Evolutionary conservation across 2,888 invertebrate genomes (phyloP), one percentile per base, ranked within the genome.

Genomic region (Sesamia inferens): DNA sequence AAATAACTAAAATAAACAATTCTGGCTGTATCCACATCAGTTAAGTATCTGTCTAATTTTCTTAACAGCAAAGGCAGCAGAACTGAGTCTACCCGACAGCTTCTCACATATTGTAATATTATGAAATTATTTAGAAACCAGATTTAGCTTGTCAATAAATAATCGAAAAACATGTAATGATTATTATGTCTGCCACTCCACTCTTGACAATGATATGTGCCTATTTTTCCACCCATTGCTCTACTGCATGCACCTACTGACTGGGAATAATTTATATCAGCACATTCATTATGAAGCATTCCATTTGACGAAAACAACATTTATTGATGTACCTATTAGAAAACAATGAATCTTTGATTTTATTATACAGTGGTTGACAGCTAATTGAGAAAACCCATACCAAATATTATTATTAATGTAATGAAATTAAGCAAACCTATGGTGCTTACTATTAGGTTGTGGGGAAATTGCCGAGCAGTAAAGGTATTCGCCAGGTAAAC

Each of bases 201-300:
- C 42, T 48, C 39, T 42, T 24, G 48, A 42, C n/a, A n/a, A n/a
- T n/a, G n/a, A n/a, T n/a, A n/a, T 51, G 14, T 65, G 44, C 58
- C 44, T 47, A 65, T 19, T 51, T 62, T 47, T 39, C 22, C 47
- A 22, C 19, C 10, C 47, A 24, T 14, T 48, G 24, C 51, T 59
- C 24, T 31, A 14, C 19, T 58, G 51, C 24, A 58, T 51, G 11
- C 48, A 8, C 5, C 24, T 58, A 31, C 51, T 51, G 48, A 48
- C 48, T 48, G n/a, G 42, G 39, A 59, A 10, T 11, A n/a, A 59
- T 59, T 68, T 71, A 42, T 44, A 51, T 64, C 72, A 51, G 31
- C 72, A 59, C 24, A 59, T 48, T 58, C 2, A 44, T 71, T 24
- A 71, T 22, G 11, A 42, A 69, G 14, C 42, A 64, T 62, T 62